These are phyloP conservation scores for Mobula birostris DNA, from an alignment of 2,113 vertebrate species.

Conservation along the genomic window DNA sequence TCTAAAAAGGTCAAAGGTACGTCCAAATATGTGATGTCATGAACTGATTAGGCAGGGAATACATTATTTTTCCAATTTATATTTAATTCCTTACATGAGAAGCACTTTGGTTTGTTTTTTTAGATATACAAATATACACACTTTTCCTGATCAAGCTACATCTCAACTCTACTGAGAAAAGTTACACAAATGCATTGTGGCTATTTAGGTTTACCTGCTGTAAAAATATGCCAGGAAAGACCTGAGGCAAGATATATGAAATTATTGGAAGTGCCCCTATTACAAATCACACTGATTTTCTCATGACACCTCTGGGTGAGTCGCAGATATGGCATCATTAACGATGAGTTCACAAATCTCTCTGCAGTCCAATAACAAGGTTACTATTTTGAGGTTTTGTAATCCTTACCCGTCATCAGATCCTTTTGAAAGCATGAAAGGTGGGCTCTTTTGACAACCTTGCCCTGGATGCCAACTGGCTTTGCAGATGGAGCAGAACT, in stretches of 20 bases:
- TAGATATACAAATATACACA: background rate
- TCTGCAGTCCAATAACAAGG: background rate
- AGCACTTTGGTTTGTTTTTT: background rate
- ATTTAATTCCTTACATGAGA: background rate
- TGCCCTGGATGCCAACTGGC: slow-evolving; percentile 64
- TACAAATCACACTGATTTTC: background rate
- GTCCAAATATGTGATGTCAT: background rate
- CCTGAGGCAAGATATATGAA: background rate
- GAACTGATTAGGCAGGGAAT: background rate
- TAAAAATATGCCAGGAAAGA: background rate
- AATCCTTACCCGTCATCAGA: slow-evolving; percentile 68
- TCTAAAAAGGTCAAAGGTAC: background rate
- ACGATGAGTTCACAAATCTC: background rate
- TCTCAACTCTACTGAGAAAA: too few relatives aligned
- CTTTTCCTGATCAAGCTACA: too few relatives aligned
- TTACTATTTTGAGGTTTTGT: background rate
- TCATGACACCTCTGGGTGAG: background rate
- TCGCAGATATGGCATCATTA: background rate
- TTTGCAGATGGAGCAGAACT: slow-evolving; percentile 82
- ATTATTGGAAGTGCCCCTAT: background rate
- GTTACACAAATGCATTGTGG: too few relatives aligned
- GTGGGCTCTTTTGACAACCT: slow-evolving; percentile 62
- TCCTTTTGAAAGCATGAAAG: slow-evolving; percentile 47
- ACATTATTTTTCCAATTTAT: background rate
- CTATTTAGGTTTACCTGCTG: background rate